Evolutionary conservation across 2,888 invertebrate species (phyloP).

Genomic region (Trachelus iudaicus): DNA sequence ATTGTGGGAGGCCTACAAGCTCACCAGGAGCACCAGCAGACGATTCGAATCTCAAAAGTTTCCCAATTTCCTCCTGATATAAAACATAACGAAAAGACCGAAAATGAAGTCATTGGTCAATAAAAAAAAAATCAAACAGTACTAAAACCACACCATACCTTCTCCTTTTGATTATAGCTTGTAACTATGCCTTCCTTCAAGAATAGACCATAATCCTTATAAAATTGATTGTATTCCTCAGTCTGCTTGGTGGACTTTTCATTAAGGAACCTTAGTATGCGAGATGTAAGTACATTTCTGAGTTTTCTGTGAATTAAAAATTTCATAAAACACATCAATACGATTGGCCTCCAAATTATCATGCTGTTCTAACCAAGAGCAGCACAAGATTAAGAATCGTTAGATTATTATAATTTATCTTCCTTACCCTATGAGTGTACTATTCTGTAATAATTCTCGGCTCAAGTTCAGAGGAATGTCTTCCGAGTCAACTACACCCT

Average conservation of each 20-base stretch:
- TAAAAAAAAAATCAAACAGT: constrained; percentile 13
- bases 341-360: no score
- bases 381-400: constrained; percentile 6
- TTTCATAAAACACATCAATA: neutral
- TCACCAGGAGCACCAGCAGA: constrained; percentile 79
- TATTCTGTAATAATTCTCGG: constrained; percentile 94
- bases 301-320: constrained; percentile 73
- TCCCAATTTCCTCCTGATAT: constrained; percentile 86
- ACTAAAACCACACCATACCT: constrained; percentile 69
- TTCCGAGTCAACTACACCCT: constrained; percentile 98
- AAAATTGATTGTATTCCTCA: constrained; percentile 85
- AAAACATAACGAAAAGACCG: constrained; percentile 1
- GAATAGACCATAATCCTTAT: constrained; percentile 91
- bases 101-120: constrained; percentile 14
- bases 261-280: constrained; percentile 84
- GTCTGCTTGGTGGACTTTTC: constrained; percentile 88
- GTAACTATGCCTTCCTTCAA: constrained; percentile 96
- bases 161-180: constrained; percentile 81
- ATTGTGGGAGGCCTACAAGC: constrained; percentile 84
- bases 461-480: constrained; percentile 98
- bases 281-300: constrained; percentile 83
- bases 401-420: neutral
- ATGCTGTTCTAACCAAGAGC: no score
- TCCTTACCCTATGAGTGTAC: constrained; percentile 82
- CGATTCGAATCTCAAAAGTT: constrained; percentile 91